These are phyloP conservation scores for Chitala chitala DNA, from an alignment of 2,113 vertebrate species.

Conservation along the genomic window DNA sequence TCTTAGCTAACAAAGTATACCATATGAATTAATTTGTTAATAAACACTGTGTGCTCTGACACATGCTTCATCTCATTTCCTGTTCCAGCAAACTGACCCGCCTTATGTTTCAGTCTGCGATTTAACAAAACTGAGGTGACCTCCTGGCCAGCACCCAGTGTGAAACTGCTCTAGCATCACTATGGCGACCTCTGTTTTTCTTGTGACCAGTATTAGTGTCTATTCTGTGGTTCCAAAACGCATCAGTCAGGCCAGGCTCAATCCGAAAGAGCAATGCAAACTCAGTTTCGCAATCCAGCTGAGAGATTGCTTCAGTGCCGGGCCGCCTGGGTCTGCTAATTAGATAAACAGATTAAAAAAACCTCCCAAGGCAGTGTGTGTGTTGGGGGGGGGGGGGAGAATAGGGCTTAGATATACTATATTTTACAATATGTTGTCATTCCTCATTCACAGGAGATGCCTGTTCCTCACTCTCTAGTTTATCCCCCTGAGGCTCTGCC, in stretches of 20 bases:
- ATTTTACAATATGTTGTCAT: slow-evolving; percentile 11
- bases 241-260: not conserved
- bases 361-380: not conserved
- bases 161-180: not conserved
- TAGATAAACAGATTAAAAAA: not conserved
- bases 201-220: not conserved
- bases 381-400: not conserved
- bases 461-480: not conserved
- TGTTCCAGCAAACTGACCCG: not conserved
- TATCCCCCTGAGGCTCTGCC: not conserved
- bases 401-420: not conserved
- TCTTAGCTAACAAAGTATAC: too few relatives aligned
- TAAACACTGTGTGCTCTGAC: not conserved
- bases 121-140: not conserved
- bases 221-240: not conserved
- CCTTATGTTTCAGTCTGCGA: not conserved
- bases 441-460: not conserved
- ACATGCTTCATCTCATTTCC: not conserved
- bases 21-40: too few relatives aligned
- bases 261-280: not conserved
- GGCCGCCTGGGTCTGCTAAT: not conserved
- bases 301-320: slow-evolving; percentile 3
- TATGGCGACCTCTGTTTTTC: not conserved
- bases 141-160: not conserved
- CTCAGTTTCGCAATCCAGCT: not conserved